Percentiles rank a stretch among this genome's conserved stretches.
These are phyloP conservation scores for Chymomyza fuscimana DNA, from an alignment of 2,888 invertebrate species.

Conservation along the genomic window DNA sequence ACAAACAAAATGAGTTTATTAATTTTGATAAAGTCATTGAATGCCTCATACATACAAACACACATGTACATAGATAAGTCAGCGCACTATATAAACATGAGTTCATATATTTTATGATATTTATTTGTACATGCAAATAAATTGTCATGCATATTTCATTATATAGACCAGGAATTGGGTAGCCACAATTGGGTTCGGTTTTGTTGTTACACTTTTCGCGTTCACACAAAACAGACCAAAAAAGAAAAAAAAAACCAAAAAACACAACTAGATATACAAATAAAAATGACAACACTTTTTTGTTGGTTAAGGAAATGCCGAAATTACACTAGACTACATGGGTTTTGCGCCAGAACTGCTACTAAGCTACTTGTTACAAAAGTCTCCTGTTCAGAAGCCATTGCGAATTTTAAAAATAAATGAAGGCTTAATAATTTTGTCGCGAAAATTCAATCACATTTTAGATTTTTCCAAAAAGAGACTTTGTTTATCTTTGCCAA, in stretches of 20 bases:
- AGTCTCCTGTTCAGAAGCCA: constrained; percentile 3
- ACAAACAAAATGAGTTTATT: constrained; percentile 7
- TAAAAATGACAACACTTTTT: constrained; percentile 47
- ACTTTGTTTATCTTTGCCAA: no score
- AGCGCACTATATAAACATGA: neutral
- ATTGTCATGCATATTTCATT: constrained; percentile 11
- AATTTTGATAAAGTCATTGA: constrained; percentile 4
- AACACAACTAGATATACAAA: constrained; percentile 36
- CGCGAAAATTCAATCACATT: no score
- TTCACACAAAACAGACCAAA: constrained; percentile 1
- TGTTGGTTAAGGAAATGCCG: constrained; percentile 15
- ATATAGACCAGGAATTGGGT: neutral
- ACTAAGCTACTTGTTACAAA: no score
- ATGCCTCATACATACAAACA: neutral
- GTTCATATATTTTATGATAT: neutral
- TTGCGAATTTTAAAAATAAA: no score
- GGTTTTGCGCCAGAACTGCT: neutral
- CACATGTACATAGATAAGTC: neutral
- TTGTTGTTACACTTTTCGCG: constrained; percentile 32
- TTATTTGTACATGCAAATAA: constrained; percentile 9
- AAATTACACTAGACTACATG: neutral
- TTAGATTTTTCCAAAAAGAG: no score
- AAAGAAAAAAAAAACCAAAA: neutral
- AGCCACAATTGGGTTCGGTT: constrained; percentile 3
- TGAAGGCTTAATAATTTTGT: no score